Base-by-base conservation (phyloP, 2,113 vertebrate genomes). In the Leptocoma aspasia region DNA sequence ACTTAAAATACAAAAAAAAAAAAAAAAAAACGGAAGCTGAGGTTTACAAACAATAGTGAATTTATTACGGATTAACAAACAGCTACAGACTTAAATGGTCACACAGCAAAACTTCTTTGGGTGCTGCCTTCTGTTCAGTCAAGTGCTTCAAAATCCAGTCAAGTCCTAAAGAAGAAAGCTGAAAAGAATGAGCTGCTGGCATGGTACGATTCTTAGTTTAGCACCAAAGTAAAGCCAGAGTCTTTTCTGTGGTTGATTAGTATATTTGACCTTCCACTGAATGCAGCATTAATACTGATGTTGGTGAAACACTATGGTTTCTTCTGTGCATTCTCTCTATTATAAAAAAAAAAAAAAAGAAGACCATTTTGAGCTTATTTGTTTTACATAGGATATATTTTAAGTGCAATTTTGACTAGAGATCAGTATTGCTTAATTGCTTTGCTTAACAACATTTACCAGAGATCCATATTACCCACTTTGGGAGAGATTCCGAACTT, bases 11-110 rank as follows among this genome's bases (percentile, higher is more conserved):
- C 4, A 54, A 39, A 39, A 39, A 54, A n/a, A n/a, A n/a, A n/a
- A n/a, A 59, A 60, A 90, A 93, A 45, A 50, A 37, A 22, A 6
- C 3, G 21, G 90, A 96, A 96, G 65, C 86, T 50, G 72, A 71
- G 77, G 77, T 65, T 91, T 94, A 64, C 47, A 63, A 94, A 96
- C 90, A 96, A 88, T 72, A 78, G 90, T 60, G 77, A 95, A 73
- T 93, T 88, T 96, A 68, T 95, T 90, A 33, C 0, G 44, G 82
- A 94, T 92, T 96, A 97, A 33, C 63, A 30, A 77, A 60, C 70
- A 41, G 63, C 69, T 89, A 42, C 77, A 84, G 66, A 72, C 49
- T 93, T 94, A 90, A 0, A 2, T 92, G 82, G 72, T 92, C 87
- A 89, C 61, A 76, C 72, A 93, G 65, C 50, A 89, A 5, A 95